Base-by-base conservation (phyloP, 2,113 vertebrate species). In the Melanerpes aurifrons region DNA sequence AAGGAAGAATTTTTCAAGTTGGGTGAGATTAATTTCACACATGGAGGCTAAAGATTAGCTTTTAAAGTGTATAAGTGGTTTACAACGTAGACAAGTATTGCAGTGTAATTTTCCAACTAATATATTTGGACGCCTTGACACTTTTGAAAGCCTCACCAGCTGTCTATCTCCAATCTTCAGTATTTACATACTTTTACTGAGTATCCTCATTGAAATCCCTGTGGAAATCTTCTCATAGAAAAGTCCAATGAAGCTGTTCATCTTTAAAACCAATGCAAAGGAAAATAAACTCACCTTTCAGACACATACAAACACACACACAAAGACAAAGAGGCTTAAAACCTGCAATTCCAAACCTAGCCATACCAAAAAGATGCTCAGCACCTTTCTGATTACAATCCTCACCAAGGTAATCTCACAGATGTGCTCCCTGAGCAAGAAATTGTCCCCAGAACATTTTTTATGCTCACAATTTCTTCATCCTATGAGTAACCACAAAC, bases 1-100 rank as follows among this genome's bases (percentile, higher is more conserved):
- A 90, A 76, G 45, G 69, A 94, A 81, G 20, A n/a, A 86, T 83
- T 20, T 66, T 93, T 67, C 76, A 86, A 73, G 53, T 35, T 67
- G 80, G 50, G 3, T 56, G 64, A 86, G 72, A 80, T 70, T 90
- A 70, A 73, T 93, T 21, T 88, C 20, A 80, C 47, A 50, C 8
- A 37, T 5, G 8, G 40, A 83, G 10, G 29, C 19, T 83, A 63
- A 77, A 70, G 13, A 82, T 80, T 70, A 87, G 32, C 15, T 82
- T 79, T 85, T 76, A 77, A 80, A 86, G 17, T 13, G 48, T 72
- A 2, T 37, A 87, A 59, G 24, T 90, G 37, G 35, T 62, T 84
- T 82, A 47, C 9, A 79, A 62, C 15, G 40, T 24, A 62, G 26
- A 50, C 28, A 80, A 40, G 29, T 19, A 72, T 47, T 31, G 56